Conservation (phyloP, 2,888 invertebrate species). For the Hirudinaria manillensis region DNA sequence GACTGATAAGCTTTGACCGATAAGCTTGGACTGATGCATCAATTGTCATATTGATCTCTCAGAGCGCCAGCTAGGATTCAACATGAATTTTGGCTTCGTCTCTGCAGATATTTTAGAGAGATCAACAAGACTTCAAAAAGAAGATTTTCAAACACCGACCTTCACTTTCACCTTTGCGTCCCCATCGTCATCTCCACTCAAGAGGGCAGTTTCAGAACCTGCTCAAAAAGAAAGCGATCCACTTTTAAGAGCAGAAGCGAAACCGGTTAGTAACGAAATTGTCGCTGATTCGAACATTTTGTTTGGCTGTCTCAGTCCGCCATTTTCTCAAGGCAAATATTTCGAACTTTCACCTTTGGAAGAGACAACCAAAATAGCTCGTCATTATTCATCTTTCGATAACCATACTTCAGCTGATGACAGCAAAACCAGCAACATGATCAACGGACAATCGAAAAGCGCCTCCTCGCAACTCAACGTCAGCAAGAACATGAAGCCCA, state of each 20-base stretch:
- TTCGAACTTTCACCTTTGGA: conserved; percentile 11
- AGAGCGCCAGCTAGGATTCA: too few relatives aligned
- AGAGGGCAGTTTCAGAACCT: conserved; percentile 27
- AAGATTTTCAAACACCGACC: conserved; percentile 19
- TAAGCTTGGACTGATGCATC: too few relatives aligned
- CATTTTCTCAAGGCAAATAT: conserved; percentile 10
- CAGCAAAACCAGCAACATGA: neutral
- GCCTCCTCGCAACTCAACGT: conserved; percentile 24
- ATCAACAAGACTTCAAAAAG: neutral
- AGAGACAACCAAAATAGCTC: neutral
- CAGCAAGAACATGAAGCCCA: conserved; percentile 4
- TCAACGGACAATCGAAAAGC: conserved; percentile 14
- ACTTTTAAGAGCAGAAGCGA: neutral
- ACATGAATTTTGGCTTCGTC: conserved; percentile 6
- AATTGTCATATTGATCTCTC: too few relatives aligned
- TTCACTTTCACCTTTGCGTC: conserved; percentile 30
- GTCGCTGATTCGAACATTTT: neutral
- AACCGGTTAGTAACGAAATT: conserved; percentile 20
- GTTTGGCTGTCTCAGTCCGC: conserved; percentile 18
- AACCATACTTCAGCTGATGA: neutral
- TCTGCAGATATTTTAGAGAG: conserved; percentile 10
- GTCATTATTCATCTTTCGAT: conserved; percentile 19
- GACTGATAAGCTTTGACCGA: too few relatives aligned
- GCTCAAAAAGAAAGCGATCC: conserved; percentile 27
- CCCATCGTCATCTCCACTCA: conserved; percentile 28